Conservation (phyloP, 1,140 invertebrate genomes). For the Campoletis sonorensis region DNA sequence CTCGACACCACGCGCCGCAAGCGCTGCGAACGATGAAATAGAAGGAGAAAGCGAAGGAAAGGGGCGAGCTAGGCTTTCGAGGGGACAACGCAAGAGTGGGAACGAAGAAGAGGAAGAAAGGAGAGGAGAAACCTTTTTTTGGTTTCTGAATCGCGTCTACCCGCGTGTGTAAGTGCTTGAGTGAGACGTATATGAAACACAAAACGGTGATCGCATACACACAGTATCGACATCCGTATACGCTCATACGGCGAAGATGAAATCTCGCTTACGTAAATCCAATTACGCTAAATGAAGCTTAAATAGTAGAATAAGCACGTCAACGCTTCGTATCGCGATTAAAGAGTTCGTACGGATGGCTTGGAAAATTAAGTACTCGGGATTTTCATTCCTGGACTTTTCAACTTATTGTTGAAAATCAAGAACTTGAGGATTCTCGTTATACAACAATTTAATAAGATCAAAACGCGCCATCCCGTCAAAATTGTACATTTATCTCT, state of each 20-base stretch:
- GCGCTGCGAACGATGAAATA: neutral
- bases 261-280: neutral
- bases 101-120: neutral
- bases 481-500: no score
- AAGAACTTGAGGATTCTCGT: no score
- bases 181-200: constrained; percentile 43
- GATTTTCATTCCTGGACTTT: no score
- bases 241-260: neutral
- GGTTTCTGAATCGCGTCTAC: neutral
- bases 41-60: neutral
- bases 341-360: no score
- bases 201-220: neutral
- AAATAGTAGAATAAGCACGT: no score
- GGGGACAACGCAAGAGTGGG: constrained; percentile 8
- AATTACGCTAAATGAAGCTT: neutral
- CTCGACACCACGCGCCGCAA: neutral
- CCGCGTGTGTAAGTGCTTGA: constrained; percentile 25
- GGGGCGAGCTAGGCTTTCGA: neutral
- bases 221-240: neutral
- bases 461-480: no score
- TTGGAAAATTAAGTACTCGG: no score
- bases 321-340: no score
- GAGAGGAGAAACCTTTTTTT: neutral
- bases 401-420: no score
- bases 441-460: no score